Base-by-base conservation (phyloP, 2,888 invertebrate species). In the Panorpa germanica region DNA sequence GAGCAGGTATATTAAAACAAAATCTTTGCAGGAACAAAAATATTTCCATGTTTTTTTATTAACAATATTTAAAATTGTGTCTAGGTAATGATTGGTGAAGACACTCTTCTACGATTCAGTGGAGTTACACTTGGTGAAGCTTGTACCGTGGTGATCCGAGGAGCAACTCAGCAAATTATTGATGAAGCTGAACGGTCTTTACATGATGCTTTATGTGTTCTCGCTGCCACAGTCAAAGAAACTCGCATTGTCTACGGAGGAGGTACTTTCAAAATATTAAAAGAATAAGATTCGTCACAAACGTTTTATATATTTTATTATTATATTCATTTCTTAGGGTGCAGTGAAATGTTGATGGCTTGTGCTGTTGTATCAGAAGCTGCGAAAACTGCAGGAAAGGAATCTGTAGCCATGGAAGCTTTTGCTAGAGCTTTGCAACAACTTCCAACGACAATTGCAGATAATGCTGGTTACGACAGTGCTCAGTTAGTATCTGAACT, bases 401-500 rank as follows among this genome's bases (percentile, higher is more conserved):
- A 98, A 59, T 76, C 96, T 3, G 77, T 93, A 10, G 98, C 96
- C 0, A 88, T 90, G 63, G 96, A 98, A 55, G 75, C 93, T 0
- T 96, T 86, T 60, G 88, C 86, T 17, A 66, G 68, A 27, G 91
- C 98, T 11, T 65, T 99, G 25, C 67, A 78, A 35, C 70, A 86
- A 43, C 60, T 99, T 41, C 98, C 98, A 1, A 85, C 83, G 13
- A 83, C 85, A 32, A 95, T 99, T 38, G 91, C 95, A 20, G 98
- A 99, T 55, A 99, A 99, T 58, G 98, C 88, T 34, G 98, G 98
- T 34, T 93, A 83, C 51, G 98, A 99, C 61, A 91, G 93, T 25
- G 86, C 95, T 1, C 88, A 95, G 44, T 64, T 95, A 37, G 64
- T 98, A 32, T 77, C 90, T n/a, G 72, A 88, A 42, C 63, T 99